Evolutionary conservation across 2,888 invertebrate genomes (phyloP).

Genomic region (Venustoraphidia nigricollis): DNA sequence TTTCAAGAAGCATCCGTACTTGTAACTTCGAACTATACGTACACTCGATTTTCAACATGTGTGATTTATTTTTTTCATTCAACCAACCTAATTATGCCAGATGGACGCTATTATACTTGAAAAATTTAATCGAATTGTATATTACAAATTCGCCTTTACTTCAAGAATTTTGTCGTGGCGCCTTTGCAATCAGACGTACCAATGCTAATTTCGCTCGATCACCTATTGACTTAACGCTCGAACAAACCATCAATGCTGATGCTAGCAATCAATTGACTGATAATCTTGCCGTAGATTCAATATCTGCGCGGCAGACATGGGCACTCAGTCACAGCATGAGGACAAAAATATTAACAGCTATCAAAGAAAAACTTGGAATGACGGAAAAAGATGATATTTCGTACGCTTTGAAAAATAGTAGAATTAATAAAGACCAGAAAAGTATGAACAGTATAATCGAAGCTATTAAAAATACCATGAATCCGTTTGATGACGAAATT

Average conservation of each 20-base stretch:
- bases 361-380: constrained; percentile 5
- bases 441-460: constrained; percentile 11
- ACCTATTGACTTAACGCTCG: constrained; percentile 9
- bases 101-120: constrained; percentile 3
- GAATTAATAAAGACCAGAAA: constrained; percentile 13
- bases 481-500: constrained; percentile 14
- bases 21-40: too few species aligned
- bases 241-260: constrained; percentile 9
- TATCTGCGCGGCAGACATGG: constrained; percentile 7
- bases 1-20: too few species aligned
- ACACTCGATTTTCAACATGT: too few species aligned
- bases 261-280: constrained; percentile 3
- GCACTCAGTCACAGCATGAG: constrained; percentile 6
- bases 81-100: constrained; percentile 14
- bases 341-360: constrained; percentile 3
- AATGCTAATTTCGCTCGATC: constrained; percentile 5
- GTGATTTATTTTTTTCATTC: constrained; percentile 13
- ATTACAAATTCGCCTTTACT: constrained; percentile 7
- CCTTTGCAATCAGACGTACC: constrained; percentile 9
- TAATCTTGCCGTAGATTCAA: constrained; percentile 4
- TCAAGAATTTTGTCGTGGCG: constrained; percentile 4
- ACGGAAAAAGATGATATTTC: constrained; percentile 6
- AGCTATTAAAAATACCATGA: constrained; percentile 13
- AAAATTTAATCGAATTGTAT: constrained; percentile 7
- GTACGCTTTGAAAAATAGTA: constrained; percentile 4